Percentiles rank a stretch among this genome's conserved stretches.
Conservation (phyloP, 1,140 invertebrate species). For the Tribolium castaneum region DNA sequence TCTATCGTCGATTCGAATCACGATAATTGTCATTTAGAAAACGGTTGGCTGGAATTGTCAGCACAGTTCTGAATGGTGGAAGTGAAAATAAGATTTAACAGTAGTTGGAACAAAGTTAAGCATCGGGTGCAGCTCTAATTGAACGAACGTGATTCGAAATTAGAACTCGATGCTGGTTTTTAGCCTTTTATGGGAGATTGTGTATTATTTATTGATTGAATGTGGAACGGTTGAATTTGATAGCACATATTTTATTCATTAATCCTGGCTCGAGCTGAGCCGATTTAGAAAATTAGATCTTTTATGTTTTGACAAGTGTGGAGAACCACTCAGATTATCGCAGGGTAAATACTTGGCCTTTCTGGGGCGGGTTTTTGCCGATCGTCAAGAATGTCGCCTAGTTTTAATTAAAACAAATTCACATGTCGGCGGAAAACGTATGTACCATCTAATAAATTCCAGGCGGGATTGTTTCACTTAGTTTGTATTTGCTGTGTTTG, state of each 20-base stretch:
- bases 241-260: neutral
- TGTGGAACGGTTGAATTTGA: neutral
- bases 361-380: neutral
- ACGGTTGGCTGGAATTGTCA: neutral
- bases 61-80: neutral
- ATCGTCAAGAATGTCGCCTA: slow-evolving; percentile 3
- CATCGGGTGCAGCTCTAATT: neutral
- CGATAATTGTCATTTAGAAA: neutral
- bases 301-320: neutral
- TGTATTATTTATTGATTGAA: neutral
- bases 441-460: slow-evolving; percentile 18
- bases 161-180: neutral
- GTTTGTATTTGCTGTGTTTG: slow-evolving; percentile 12
- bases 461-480: slow-evolving; percentile 9
- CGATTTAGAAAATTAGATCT: neutral
- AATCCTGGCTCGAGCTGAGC: neutral
- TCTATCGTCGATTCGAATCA: neutral
- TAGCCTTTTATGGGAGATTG: neutral
- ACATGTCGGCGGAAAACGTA: neutral
- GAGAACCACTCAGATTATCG: neutral
- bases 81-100: neutral
- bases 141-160: neutral
- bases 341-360: neutral
- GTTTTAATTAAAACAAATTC: slow-evolving; percentile 30
- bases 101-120: neutral